Evolutionary conservation across 2,113 vertebrate genomes (phyloP).

Genomic region (Coreoperca whiteheadi): DNA sequence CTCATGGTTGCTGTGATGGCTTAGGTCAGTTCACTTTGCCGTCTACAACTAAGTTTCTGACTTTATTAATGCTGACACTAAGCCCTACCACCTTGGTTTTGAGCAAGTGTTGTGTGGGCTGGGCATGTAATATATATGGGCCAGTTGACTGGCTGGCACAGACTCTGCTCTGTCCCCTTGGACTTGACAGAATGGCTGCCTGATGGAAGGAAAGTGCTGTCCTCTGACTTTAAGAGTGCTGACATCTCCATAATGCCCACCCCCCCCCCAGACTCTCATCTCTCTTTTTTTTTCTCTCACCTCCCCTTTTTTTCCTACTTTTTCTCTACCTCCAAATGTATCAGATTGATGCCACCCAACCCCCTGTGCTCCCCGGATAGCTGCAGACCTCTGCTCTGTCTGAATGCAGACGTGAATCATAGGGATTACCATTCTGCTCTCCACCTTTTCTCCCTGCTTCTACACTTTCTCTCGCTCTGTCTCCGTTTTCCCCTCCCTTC

Average conservation of each 20-base stretch:
- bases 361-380: constrained; percentile 22
- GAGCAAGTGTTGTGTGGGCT: constrained; percentile 54
- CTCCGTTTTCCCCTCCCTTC: constrained; percentile 5
- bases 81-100: constrained; percentile 34
- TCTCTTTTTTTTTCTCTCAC: background rate
- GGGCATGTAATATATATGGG: constrained; percentile 72
- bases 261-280: constrained; percentile 21
- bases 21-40: constrained; percentile 16
- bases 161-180: constrained; percentile 59
- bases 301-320: background rate
- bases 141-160: constrained; percentile 51
- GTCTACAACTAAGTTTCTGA: constrained; percentile 30
- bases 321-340: constrained; percentile 33
- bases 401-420: constrained; percentile 68
- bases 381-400: constrained; percentile 43
- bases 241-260: constrained; percentile 70
- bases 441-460: constrained; percentile 1
- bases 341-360: constrained; percentile 57
- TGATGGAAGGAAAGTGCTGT: constrained; percentile 73
- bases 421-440: constrained; percentile 40
- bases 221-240: constrained; percentile 79
- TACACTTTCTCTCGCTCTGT: constrained; percentile 8
- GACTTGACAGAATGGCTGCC: constrained; percentile 58
- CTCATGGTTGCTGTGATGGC: constrained; percentile 13
- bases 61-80: constrained; percentile 48